Conservation (phyloP, 2,888 invertebrate genomes). For the Megalurothrips usitatus region DNA sequence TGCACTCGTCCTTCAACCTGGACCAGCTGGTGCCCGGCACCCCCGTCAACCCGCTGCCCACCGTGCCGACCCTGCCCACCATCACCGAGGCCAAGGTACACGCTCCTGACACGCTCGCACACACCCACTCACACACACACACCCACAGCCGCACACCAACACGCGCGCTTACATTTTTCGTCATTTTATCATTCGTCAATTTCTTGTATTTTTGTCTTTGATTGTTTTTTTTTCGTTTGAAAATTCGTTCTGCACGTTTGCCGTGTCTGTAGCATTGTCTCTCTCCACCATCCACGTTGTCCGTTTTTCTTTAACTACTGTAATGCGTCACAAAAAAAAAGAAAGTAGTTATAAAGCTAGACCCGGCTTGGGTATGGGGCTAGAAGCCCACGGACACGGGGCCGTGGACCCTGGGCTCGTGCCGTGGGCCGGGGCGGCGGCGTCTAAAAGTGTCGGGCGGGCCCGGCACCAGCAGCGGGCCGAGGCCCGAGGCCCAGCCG, state of each 20-base stretch:
- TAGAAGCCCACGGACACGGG: not conserved
- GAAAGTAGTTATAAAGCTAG: no score
- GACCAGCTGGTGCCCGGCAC: constrained; percentile 69
- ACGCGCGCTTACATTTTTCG: no score
- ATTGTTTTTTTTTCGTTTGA: no score
- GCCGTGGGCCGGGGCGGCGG: not conserved
- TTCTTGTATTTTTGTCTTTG: no score
- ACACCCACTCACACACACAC: not conserved
- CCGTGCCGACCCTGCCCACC: constrained; percentile 81
- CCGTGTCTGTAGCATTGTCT: no score
- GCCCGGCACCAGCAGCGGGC: not conserved
- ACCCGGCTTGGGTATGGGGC: not conserved
- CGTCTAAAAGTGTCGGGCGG: not conserved
- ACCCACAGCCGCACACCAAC: not conserved
- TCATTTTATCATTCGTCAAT: no score
- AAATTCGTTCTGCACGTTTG: no score
- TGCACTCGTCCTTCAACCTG: constrained; percentile 85
- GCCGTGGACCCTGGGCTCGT: no score
- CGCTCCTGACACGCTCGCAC: constrained; percentile 40
- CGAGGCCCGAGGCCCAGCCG: not conserved
- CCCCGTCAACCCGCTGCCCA: constrained; percentile 73
- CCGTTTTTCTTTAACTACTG: no score
- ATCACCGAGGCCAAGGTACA: constrained; percentile 78
- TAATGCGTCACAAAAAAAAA: no score
- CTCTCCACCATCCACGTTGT: no score